Conservation (phyloP, 2,113 vertebrate genomes). For the Meriones unguiculatus region DNA sequence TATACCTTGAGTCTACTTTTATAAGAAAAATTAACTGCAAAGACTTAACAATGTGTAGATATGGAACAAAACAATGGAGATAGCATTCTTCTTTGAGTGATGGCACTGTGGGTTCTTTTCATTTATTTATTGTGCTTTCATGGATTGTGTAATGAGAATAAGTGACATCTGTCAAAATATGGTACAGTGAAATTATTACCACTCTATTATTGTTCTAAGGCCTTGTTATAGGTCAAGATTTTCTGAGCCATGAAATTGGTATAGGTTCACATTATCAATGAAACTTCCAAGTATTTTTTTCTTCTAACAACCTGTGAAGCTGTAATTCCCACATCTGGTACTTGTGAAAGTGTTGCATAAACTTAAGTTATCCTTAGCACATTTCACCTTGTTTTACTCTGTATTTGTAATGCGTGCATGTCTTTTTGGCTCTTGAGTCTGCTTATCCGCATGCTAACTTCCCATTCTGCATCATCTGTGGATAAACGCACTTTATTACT, state of each 20-base stretch:
- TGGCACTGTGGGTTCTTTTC: not conserved
- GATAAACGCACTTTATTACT: slow-evolving; percentile 28
- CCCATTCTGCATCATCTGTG: not conserved
- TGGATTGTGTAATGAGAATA: slow-evolving; percentile 30
- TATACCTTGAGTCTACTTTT: not conserved
- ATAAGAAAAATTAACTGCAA: not conserved
- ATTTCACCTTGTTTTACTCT: slow-evolving; percentile 21
- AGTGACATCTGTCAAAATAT: slow-evolving; percentile 40
- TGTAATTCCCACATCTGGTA: not conserved
- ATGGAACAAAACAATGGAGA: slow-evolving; percentile 39
- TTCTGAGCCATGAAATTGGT: not conserved
- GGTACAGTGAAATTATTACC: not conserved
- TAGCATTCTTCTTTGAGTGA: slow-evolving; percentile 9
- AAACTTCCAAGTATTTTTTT: not conserved
- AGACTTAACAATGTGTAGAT: not conserved
- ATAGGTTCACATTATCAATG: slow-evolving; percentile 2
- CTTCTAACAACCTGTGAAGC: not conserved
- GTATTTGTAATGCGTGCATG: not conserved
- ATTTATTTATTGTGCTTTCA: slow-evolving; percentile 2
- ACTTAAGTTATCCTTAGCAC: slow-evolving; percentile 12
- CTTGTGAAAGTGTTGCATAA: slow-evolving; percentile 21
- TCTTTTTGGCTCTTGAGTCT: slow-evolving; percentile 23
- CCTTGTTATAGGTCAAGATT: not conserved
- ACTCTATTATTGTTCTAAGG: slow-evolving; percentile 41
- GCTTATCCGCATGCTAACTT: slow-evolving; percentile 26